These are phyloP conservation scores for Delichon dasypus DNA, from an alignment of 2,797 vertebrate genomes.

Conservation along the genomic window DNA sequence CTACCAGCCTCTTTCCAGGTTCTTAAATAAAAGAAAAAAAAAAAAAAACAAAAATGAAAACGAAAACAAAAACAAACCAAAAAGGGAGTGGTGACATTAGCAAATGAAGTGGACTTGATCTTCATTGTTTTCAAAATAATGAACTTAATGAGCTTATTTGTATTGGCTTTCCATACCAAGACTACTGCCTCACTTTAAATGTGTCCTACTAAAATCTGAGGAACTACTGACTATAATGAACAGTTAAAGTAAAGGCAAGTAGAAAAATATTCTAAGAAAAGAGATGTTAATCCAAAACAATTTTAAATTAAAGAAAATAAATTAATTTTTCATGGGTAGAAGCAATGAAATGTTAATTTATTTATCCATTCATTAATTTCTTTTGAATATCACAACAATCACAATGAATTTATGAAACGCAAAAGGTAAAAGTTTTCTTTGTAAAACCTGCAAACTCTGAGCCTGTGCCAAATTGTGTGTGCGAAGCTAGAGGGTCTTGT, in stretches of 20 bases:
- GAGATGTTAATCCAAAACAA: not conserved
- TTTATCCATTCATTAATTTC: not conserved
- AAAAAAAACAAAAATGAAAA: too few species aligned
- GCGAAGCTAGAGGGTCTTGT: not conserved
- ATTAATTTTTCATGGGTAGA: not conserved
- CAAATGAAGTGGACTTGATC: not conserved
- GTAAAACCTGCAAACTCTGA: not conserved
- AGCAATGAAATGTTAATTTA: not conserved
- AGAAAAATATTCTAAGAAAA: not conserved
- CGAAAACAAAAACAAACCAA: not conserved
- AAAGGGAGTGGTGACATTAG: not conserved
- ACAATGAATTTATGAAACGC: not conserved
- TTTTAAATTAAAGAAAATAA: not conserved
- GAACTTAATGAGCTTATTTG: not conserved
- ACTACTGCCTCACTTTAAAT: not conserved
- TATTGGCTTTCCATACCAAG: not conserved
- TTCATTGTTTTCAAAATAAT: not conserved
- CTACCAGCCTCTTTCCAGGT: not conserved
- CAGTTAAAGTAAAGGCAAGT: not conserved
- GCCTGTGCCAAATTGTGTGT: too few species aligned
- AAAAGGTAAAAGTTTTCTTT: not conserved
- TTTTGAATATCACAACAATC: not conserved
- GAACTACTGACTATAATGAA: not conserved
- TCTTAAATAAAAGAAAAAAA: not conserved
- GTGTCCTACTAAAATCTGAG: not conserved